Evolutionary conservation across 2,797 vertebrate genomes (phyloP).

Genomic region (Etheostoma nigrum): DNA sequence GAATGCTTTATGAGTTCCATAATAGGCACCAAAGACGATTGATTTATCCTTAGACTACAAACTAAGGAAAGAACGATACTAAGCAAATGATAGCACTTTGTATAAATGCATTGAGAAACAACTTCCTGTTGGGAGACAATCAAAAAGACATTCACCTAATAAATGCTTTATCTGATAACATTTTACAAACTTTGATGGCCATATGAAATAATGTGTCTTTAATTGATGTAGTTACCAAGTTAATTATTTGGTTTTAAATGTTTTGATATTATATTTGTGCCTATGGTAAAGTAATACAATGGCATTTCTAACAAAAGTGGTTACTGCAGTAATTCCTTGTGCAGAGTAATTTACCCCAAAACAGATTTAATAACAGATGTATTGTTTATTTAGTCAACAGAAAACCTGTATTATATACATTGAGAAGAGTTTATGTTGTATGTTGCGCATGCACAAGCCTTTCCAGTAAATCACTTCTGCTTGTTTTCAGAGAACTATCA

Average conservation of each 20-base stretch:
- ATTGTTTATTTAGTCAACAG: conserved; percentile 8
- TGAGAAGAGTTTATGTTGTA: conserved; percentile 13
- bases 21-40: conserved; percentile 43
- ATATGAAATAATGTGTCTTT: conserved; percentile 34
- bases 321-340: conserved; percentile 12
- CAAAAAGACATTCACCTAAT: conserved; percentile 30
- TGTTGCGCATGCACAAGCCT: conserved; percentile 42
- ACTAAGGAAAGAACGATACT: conserved; percentile 27
- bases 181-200: conserved; percentile 10
- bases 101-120: conserved; percentile 43
- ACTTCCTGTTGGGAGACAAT: conserved; percentile 54
- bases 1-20: conserved; percentile 26
- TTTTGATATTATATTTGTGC: conserved; percentile 19
- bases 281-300: conserved; percentile 16
- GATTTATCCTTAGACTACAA: conserved; percentile 29
- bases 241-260: conserved; percentile 11
- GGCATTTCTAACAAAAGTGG: background rate
- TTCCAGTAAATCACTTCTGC: conserved; percentile 57
- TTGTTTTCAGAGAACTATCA: conserved; percentile 54
- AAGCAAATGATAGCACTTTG: conserved; percentile 73
- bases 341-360: conserved; percentile 5
- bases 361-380: background rate
- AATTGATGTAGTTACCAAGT: conserved; percentile 26
- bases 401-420: background rate
- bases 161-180: conserved; percentile 15